Evolutionary conservation across 2,113 vertebrate genomes (phyloP).

Genomic region (Mobula birostris): DNA sequence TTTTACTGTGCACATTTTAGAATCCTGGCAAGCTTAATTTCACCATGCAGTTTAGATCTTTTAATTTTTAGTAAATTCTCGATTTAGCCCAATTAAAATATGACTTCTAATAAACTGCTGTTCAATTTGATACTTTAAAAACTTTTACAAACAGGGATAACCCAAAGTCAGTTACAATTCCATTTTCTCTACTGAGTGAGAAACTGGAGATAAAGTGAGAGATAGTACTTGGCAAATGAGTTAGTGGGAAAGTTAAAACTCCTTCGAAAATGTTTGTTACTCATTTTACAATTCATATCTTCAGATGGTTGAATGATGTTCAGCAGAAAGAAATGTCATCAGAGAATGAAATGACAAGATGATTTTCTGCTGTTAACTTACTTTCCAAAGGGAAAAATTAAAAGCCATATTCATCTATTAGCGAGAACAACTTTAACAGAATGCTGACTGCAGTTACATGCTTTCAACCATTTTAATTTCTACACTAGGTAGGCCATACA

Average conservation of each 20-base stretch:
- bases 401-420: not conserved
- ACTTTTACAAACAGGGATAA: not conserved
- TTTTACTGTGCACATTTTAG: too few relatives aligned
- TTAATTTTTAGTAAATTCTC: not conserved
- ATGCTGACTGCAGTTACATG: not conserved
- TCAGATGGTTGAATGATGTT: not conserved
- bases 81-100: not conserved
- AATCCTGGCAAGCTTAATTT: too few relatives aligned
- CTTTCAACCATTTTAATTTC: not conserved
- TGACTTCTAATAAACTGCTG: not conserved
- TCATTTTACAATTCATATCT: not conserved
- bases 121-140: not conserved
- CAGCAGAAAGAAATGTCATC: not conserved
- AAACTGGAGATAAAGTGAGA: not conserved
- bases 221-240: not conserved
- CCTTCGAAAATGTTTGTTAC: not conserved
- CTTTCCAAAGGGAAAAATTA: not conserved
- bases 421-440: not conserved
- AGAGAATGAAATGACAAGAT: not conserved
- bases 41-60: too few relatives aligned
- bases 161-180: not conserved
- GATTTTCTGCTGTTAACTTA: not conserved
- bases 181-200: not conserved
- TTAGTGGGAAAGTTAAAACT: not conserved
- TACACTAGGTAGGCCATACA: not conserved